Evolutionary conservation across 92 coral and sea anemone genomes (phyloP), one percentile per base, ranked within the genome.

Genomic region (Parazoanthus darwini): DNA sequence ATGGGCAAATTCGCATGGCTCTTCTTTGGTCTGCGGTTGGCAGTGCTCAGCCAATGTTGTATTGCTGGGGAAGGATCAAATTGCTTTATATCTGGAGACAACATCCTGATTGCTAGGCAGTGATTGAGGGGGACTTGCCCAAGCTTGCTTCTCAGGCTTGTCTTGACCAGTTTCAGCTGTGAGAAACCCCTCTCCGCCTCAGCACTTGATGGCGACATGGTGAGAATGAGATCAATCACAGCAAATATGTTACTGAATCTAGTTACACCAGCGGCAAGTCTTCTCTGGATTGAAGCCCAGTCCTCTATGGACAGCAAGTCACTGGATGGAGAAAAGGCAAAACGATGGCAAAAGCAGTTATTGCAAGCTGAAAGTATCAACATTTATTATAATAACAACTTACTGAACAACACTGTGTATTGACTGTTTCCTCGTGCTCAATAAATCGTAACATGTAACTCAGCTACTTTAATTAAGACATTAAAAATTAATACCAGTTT

Each of bases 191-290:
- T 58, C 82, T 88, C 88, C 10, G 82, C 84, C 26, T 37, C 91
- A 71, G 91, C 82, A 88, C 76, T 81, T 80, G 87, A 37, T 23
- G 91, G 82, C 23, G 91, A 86, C 66, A 82, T 59, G 82, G 87
- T 88, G 23, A 88, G 88, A 86, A 75, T 35, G 20, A 88, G 88
- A 74, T 88, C 91, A 74, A 88, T 75, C 48, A 88, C 51, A 39
- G 86, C 86, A 35, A 88, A 79, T n/a, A 80, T 71, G 25, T 88
- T 88, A 68, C 74, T 68, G 74, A 68, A 68, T 7, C 29, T 68
- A 23, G 74, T 23, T 33, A 68, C 29, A 33, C 74, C 74, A 23
- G n/a, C 6, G 29, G 48, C 48, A 44, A 68, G 29, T 18, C 74
- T 68, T 18, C 25, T 23, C 74, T 68, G 74, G 74, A 68, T 68